A percentile compares a stretch with the other conserved stretches of the same genome.
Conservation (phyloP, 2,797 vertebrate species). For the Anabas testudineus region DNA sequence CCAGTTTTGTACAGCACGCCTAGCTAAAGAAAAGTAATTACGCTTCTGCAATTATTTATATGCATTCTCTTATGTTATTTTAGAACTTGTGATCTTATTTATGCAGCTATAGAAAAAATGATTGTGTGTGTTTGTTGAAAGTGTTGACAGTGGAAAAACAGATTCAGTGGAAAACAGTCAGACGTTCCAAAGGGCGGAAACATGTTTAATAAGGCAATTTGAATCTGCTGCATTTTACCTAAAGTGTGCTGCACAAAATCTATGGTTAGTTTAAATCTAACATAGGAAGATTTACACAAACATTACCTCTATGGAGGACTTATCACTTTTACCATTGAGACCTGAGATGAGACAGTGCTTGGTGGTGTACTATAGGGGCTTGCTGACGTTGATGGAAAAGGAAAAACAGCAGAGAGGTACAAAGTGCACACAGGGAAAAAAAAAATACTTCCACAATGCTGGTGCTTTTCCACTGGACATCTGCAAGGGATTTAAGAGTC, state of each 20-base stretch:
- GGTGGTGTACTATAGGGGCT: not conserved
- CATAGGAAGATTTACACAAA: too few species aligned
- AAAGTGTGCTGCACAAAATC: not conserved
- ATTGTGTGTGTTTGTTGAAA: not conserved
- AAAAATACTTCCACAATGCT: slow-evolving; percentile 20
- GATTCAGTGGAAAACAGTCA: not conserved
- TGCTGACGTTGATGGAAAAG: slow-evolving; percentile 55
- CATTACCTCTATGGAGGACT: too few species aligned
- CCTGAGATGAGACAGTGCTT: not conserved
- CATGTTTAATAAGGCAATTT: too few species aligned
- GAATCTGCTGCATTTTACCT: not conserved
- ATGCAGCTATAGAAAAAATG: not conserved
- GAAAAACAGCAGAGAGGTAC: slow-evolving; percentile 11
- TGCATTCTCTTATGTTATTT: too few species aligned
- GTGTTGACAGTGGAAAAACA: not conserved
- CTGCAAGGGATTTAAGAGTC: slow-evolving; percentile 6
- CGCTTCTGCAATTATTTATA: too few species aligned
- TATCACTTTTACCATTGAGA: not conserved
- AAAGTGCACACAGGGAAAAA: slow-evolving; percentile 21
- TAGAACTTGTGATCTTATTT: too few species aligned
- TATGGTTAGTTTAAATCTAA: too few species aligned
- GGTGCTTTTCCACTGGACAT: slow-evolving; percentile 27
- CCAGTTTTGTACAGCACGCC: not conserved
- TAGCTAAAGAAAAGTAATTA: too few species aligned
- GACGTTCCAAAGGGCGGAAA: not conserved